Percentiles rank a stretch among this genome's conserved stretches.
These are phyloP conservation scores for Campopleginae sp. DNA, from an alignment of 2,888 invertebrate species.

Conservation along the genomic window DNA sequence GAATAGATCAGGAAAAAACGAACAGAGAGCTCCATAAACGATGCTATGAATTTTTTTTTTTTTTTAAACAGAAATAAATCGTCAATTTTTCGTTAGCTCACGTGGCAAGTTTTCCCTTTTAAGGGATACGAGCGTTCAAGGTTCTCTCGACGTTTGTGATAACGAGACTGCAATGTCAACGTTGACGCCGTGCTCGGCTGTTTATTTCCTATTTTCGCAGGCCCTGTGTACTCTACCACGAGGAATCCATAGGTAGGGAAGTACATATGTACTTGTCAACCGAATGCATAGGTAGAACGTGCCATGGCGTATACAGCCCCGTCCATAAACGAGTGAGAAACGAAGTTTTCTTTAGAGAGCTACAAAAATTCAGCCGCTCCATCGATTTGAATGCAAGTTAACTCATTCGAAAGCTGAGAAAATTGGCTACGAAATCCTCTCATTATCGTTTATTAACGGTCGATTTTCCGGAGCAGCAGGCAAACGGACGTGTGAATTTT, in stretches of 20 bases:
- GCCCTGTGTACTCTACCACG: not conserved
- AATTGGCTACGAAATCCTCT: not conserved
- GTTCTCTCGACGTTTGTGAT: not conserved
- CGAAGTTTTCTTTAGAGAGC: not conserved
- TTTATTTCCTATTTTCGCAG: conserved; percentile 12
- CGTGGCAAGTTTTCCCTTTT: not conserved
- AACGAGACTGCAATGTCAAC: not conserved
- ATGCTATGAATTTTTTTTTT: not conserved
- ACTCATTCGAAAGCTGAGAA: not conserved
- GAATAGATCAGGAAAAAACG: not conserved
- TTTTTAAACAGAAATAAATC: not conserved
- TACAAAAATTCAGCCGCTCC: not conserved
- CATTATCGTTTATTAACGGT: not conserved
- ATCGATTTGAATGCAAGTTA: not conserved
- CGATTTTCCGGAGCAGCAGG: not conserved
- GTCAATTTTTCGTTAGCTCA: not conserved
- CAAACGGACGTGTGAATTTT: not conserved
- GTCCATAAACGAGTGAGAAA: not conserved
- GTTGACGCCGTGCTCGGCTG: not conserved
- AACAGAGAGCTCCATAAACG: not conserved
- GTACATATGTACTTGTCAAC: not conserved
- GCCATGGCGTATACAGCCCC: not conserved
- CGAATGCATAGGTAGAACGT: not conserved
- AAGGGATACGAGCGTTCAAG: not conserved
- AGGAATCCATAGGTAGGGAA: not conserved